These are phyloP conservation scores for Sula dactylatra DNA, from an alignment of 2,113 vertebrate genomes.

Conservation along the genomic window DNA sequence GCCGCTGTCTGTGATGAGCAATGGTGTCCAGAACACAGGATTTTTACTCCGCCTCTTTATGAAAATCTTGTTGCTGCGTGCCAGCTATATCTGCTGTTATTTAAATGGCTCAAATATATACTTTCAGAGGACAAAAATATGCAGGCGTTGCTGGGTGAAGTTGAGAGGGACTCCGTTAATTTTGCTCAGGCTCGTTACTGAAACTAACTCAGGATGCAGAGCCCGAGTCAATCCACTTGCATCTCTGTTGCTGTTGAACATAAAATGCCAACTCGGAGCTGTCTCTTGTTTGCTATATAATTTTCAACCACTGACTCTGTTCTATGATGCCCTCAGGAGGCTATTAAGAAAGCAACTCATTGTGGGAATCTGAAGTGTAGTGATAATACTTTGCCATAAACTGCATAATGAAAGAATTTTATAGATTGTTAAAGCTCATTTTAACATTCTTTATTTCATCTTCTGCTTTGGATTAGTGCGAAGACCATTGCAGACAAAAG, in stretches of 20 bases:
- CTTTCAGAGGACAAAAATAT: neutral
- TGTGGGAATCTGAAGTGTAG: neutral
- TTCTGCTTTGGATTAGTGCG: neutral
- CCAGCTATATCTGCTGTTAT: slow-evolving; percentile 27
- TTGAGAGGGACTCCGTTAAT: slow-evolving; percentile 16
- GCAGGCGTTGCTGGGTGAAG: neutral
- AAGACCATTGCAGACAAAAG: neutral
- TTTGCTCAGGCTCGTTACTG: neutral
- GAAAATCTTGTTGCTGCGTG: neutral
- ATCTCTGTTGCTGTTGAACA: slow-evolving; percentile 11
- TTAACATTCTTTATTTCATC: neutral
- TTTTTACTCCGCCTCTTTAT: slow-evolving; percentile 9
- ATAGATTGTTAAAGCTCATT: slow-evolving; percentile 6
- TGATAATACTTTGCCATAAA: slow-evolving; percentile 20
- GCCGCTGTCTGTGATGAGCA: neutral
- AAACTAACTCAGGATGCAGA: neutral
- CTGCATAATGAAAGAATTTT: neutral
- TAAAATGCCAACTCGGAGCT: neutral
- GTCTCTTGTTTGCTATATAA: neutral
- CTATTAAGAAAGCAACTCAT: slow-evolving; percentile 2
- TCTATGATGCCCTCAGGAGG: slow-evolving; percentile 42
- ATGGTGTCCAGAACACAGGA: neutral
- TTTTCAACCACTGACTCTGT: neutral
- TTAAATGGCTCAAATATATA: neutral
- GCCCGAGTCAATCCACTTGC: slow-evolving; percentile 14